phyloP scores from a whole-genome alignment of 2,113 vertebrate species.

The Delphinapterus leucas region DNA sequence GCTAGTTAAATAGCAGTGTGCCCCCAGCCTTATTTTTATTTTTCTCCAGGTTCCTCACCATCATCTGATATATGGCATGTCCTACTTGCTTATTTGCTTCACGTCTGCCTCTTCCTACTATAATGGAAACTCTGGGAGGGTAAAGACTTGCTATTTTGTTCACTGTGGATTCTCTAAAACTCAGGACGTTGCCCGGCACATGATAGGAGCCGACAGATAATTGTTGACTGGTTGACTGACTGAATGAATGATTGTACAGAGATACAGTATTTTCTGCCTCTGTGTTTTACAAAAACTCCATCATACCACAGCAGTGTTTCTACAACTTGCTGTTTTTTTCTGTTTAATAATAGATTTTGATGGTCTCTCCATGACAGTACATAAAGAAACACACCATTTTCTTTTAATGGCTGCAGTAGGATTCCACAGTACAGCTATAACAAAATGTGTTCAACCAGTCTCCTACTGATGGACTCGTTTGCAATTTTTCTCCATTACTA shows the following conservation, averaged over 20 bases:
- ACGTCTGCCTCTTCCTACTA: neutral
- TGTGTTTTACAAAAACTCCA: neutral
- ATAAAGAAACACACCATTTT: slow-evolving; percentile 53
- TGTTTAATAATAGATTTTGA: slow-evolving; percentile 30
- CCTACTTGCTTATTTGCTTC: neutral
- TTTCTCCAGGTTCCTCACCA: neutral
- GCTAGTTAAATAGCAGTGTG: neutral
- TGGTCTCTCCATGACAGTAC: slow-evolving; percentile 12
- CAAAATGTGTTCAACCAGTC: slow-evolving; percentile 40
- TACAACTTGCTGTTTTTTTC: neutral
- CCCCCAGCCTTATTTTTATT: neutral
- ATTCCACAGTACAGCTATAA: neutral
- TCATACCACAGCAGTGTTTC: neutral
- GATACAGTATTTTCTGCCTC: neutral
- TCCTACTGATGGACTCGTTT: slow-evolving; percentile 14
- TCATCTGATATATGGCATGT: neutral
- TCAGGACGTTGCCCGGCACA: neutral
- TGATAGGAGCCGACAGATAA: neutral
- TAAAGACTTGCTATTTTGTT: neutral
- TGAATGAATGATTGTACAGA: neutral
- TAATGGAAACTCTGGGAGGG: neutral
- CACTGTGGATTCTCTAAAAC: neutral
- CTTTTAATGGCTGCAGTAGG: slow-evolving; percentile 20
- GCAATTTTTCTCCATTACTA: neutral
- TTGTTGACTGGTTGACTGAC: neutral